These are phyloP conservation scores for Spheniscus mendiculus DNA, from an alignment of 2,113 vertebrate genomes.

Conservation along the genomic window DNA sequence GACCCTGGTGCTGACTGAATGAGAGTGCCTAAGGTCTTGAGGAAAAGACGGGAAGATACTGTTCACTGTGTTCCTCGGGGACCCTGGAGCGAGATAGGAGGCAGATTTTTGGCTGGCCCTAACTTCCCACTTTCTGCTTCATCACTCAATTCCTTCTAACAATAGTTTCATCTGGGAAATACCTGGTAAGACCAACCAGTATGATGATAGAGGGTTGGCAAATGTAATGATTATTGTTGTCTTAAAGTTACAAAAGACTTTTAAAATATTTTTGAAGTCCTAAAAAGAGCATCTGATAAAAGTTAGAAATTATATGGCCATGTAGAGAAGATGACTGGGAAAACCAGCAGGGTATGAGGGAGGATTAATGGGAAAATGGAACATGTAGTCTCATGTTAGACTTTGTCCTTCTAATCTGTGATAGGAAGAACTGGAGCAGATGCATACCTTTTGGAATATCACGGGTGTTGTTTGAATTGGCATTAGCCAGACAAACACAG, in stretches of 20 bases:
- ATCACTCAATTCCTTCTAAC: not conserved
- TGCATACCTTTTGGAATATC: not conserved
- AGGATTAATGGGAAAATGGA: not conserved
- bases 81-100: not conserved
- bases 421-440: not conserved
- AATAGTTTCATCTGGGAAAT: not conserved
- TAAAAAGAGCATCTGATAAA: not conserved
- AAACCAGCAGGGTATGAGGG: not conserved
- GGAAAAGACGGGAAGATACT: not conserved
- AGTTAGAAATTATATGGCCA: not conserved
- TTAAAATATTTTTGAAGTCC: not conserved
- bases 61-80: not conserved
- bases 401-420: not conserved
- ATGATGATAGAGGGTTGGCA: not conserved
- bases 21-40: not conserved
- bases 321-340: not conserved
- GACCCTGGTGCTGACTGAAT: not conserved
- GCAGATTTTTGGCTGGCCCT: not conserved
- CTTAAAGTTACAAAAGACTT: not conserved
- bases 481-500: not conserved
- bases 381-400: not conserved
- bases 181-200: not conserved
- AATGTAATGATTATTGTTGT: not conserved
- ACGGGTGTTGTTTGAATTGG: not conserved
- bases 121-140: not conserved